A percentile compares a stretch with the other conserved stretches of the same genome.
These are phyloP conservation scores for Bactericera cockerelli DNA, from an alignment of 1,140 invertebrate species.

Conservation along the genomic window DNA sequence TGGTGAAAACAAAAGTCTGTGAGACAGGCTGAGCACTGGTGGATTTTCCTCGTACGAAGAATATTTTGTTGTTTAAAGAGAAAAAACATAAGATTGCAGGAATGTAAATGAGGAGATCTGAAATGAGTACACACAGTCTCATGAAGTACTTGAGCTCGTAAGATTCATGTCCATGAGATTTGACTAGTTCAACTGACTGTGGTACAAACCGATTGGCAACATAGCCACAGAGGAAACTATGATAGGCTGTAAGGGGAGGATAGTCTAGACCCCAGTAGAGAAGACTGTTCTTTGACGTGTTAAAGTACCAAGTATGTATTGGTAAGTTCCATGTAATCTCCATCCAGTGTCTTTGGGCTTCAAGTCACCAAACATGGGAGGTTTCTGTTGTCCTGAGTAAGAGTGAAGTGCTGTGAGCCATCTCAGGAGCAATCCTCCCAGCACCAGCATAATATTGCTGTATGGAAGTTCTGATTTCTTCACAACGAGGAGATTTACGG, in stretches of 20 bases:
- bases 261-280: slow-evolving; percentile 98
- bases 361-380: slow-evolving; percentile 96
- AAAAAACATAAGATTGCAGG: slow-evolving; percentile 43
- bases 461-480: slow-evolving; percentile 1
- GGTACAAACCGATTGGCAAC: slow-evolving; percentile 49
- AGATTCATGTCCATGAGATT: slow-evolving; percentile 76
- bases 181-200: slow-evolving; percentile 53
- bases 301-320: slow-evolving; percentile 64
- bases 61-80: too few species aligned
- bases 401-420: slow-evolving; percentile 60
- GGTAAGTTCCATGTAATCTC: slow-evolving; percentile 88
- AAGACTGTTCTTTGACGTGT: slow-evolving; percentile 78
- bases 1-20: slow-evolving; percentile 29
- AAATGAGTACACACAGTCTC: slow-evolving; percentile 66
- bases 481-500: neutral
- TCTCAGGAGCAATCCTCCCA: slow-evolving; percentile 37
- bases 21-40: neutral
- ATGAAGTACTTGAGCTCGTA: slow-evolving; percentile 83
- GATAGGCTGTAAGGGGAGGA: slow-evolving; percentile 94
- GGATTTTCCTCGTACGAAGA: neutral
- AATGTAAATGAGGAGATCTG: slow-evolving; percentile 65
- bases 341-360: slow-evolving; percentile 99
- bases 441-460: slow-evolving; percentile 11
- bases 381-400: slow-evolving; percentile 62
- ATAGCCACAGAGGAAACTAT: slow-evolving; percentile 68